A percentile compares a stretch with the other conserved stretches of the same genome.
Conservation (phyloP, 2,888 invertebrate genomes). For the Oscheius myriophilus region DNA sequence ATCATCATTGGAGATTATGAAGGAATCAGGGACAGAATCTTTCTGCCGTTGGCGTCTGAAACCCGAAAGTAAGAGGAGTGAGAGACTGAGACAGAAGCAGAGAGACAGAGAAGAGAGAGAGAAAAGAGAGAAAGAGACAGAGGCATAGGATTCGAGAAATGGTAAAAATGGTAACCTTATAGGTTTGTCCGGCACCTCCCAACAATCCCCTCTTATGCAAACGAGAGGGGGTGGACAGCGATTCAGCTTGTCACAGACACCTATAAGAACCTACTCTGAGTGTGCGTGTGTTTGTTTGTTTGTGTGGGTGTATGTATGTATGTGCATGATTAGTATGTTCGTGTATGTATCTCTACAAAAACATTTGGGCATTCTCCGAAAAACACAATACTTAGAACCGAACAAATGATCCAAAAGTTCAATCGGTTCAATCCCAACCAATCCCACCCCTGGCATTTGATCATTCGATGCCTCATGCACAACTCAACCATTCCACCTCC, state of each 20-base stretch:
- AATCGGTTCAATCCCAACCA: too few species aligned
- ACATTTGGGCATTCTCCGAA: too few species aligned
- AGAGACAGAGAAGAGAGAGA: too few species aligned
- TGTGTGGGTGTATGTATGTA: too few species aligned
- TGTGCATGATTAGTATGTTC: too few species aligned
- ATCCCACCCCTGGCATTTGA: too few species aligned
- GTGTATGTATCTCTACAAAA: too few species aligned
- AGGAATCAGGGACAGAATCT: conserved; percentile 31
- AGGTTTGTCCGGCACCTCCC: conserved; percentile 40
- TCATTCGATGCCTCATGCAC: too few species aligned
- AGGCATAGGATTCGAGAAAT: too few species aligned
- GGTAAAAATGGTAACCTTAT: not conserved
- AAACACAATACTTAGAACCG: too few species aligned
- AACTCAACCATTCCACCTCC: not conserved
- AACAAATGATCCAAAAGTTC: too few species aligned
- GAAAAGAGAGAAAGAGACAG: not conserved
- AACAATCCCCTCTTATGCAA: conserved; percentile 51
- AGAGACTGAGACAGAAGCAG: not conserved
- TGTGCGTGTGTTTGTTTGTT: too few species aligned
- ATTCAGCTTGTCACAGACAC: conserved; percentile 44
- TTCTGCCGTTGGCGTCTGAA: conserved; percentile 2
- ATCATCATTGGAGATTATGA: conserved; percentile 28
- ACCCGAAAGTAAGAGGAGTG: not conserved
- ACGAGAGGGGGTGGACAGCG: conserved; percentile 42
- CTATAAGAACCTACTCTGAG: conserved; percentile 34